Evolutionary conservation across 2,888 invertebrate genomes (phyloP).

Genomic region (Acleris emargana): DNA sequence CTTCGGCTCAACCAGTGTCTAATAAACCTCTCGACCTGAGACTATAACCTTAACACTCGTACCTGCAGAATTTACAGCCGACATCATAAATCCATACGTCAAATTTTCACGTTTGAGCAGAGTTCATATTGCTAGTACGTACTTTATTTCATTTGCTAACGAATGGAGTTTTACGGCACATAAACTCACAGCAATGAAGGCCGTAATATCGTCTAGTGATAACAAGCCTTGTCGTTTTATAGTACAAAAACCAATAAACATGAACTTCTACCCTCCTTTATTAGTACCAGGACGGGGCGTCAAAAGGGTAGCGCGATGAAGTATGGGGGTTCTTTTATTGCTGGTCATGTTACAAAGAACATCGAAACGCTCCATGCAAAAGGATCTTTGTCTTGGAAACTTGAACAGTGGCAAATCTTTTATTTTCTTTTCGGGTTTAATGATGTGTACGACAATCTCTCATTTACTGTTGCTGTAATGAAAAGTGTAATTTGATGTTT

Average conservation of each 20-base stretch:
- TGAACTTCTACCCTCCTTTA: slow-evolving; percentile 41
- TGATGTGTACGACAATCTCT: slow-evolving; percentile 48
- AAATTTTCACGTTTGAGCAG: slow-evolving; percentile 42
- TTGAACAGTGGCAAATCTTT: slow-evolving; percentile 55
- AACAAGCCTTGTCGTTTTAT: slow-evolving; percentile 55
- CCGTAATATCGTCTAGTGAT: slow-evolving; percentile 54
- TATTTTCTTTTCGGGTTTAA: slow-evolving; percentile 54
- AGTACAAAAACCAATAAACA: slow-evolving; percentile 43
- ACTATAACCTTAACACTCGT: slow-evolving; percentile 28
- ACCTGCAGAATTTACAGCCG: slow-evolving; percentile 42
- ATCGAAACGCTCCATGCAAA: slow-evolving; percentile 44
- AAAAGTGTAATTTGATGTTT: slow-evolving; percentile 25
- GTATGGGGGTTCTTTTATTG: slow-evolving; percentile 40
- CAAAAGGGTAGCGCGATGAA: slow-evolving; percentile 43
- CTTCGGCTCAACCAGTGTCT: slow-evolving; percentile 3
- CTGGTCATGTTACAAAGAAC: slow-evolving; percentile 46
- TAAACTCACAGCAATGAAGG: slow-evolving; percentile 51
- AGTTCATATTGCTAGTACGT: slow-evolving; percentile 44
- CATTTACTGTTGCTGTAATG: slow-evolving; percentile 36
- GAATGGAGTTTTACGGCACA: slow-evolving; percentile 56
- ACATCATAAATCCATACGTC: slow-evolving; percentile 46
- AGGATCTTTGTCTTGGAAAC: slow-evolving; percentile 49
- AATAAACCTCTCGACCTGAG: slow-evolving; percentile 18
- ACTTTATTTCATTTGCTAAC: slow-evolving; percentile 57
- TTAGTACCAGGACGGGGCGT: slow-evolving; percentile 8